Base-by-base conservation (phyloP, 1,140 invertebrate species). In the Chymomyza costata region DNA sequence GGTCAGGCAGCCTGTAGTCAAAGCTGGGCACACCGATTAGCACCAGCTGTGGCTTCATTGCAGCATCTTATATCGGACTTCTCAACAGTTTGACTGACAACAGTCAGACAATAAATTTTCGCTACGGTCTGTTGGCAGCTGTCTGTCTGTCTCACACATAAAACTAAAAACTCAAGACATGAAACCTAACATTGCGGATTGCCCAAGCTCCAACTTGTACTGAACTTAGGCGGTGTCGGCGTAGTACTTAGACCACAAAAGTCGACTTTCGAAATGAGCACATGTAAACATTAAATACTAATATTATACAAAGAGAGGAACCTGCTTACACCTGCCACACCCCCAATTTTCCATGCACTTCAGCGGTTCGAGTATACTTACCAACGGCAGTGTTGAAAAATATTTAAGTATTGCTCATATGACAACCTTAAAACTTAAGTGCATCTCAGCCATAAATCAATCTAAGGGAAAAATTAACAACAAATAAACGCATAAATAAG, bases 321-420 rank as follows among this genome's bases (percentile, higher is more conserved):
- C n/a, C n/a, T n/a, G n/a, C n/a, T n/a, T n/a, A n/a, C n/a, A n/a
- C n/a, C n/a, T n/a, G 18, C 48, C 50, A 71, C 50, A 44, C 69
- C 65, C 64, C 43, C 43, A 44, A 51, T 73, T 73, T 51, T 57
- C 38, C 21, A 60, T 58, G 68, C 46, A 52, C 41, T 63, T 53
- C 31, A 38, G 41, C 17, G 15, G 10, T 11, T 17, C 30, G 31
- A 10, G 38, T 32, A 34, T 61, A 61, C 56, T 61, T 50, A 21
- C 17, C 18, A 51, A 39, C 21, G 41, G 34, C 39, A 37, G 34
- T 48, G 56, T 61, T 64, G 66, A 48, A 65, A 70, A 70, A 70
- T 55, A 53, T 50, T 68, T 74, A 74, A 74, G 69, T 74, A 70
- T 47, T 63, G 61, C 68, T 74, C 67, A 60, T 67, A 74, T 67